Base-by-base conservation (phyloP, 1,140 invertebrate genomes). In the Argopecten irradians region DNA sequence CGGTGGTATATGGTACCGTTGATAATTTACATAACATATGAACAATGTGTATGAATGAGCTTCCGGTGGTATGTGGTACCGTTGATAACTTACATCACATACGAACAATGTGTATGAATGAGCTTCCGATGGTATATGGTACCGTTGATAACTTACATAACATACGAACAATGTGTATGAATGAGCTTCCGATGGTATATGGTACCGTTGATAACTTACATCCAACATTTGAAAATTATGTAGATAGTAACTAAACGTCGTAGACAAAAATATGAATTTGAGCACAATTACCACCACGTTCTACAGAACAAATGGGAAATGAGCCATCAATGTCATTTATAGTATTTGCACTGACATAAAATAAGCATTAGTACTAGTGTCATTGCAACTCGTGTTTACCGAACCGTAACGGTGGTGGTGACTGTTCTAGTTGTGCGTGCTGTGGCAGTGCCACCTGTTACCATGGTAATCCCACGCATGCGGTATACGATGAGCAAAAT, bases 401-500 rank as follows among this genome's bases (percentile, higher is more conserved):
- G 55, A 71, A 71, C 55, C 1, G 85, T 84, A 8, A 89, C 88
- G 16, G 86, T 87, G 28, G 88, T 89, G n/a, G 88, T 89, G 43
- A 55, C 85, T 1, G 41, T 41, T 22, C 83, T 89, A 7, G 86
- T 87, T 55, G 43, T 36, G 11, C 34, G 33, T 14, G 86, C 85
- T 3, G 43, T 71, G 28, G 83, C 43, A 34, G 43, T n/a, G n/a
- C 36, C 41, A 39, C 86, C 86, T 16, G 85, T 82, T 32, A 84
- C 43, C 71, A 87, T 84, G 43, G 87, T 85, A 22, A 87, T 83
- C 0, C 83, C 83, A 35, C 83, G 85, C 3, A 86, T 86, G 14
- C 89, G 82, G 13, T 89, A 83, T 5, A 84, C 43, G 34, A 89
- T 87, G 1, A 90, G 87, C 1, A 90, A 71, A 55, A 90, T 88